Percentiles rank a stretch among this genome's conserved stretches.
These are phyloP conservation scores for Rambutsinella grinnellia DNA, from an alignment of 2,888 invertebrate species.

Conservation along the genomic window DNA sequence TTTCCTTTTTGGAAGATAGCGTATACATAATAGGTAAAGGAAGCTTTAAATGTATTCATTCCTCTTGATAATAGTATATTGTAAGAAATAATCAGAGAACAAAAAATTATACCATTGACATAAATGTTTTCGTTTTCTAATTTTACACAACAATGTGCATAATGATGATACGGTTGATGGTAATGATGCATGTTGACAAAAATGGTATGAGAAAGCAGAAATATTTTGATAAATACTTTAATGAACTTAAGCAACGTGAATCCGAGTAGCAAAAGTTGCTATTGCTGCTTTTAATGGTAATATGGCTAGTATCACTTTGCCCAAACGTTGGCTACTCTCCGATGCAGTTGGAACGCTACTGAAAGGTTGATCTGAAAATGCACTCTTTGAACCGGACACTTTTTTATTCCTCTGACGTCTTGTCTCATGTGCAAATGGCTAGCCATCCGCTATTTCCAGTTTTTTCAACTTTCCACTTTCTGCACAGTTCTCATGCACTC, in stretches of 20 bases:
- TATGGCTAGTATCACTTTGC: background rate
- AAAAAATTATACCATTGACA: conserved; percentile 23
- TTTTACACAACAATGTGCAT: conserved; percentile 1
- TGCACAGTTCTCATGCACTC: no score
- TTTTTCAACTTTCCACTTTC: conserved; percentile 1
- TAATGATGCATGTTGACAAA: conserved; percentile 10
- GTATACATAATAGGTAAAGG: background rate
- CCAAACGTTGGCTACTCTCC: no score
- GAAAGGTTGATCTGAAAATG: background rate
- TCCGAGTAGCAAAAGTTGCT: background rate
- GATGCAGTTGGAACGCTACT: no score
- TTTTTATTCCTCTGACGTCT: conserved; percentile 11
- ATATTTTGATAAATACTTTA: background rate
- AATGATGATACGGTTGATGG: conserved; percentile 1
- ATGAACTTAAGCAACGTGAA: background rate
- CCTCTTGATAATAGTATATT: background rate
- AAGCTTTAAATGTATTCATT: conserved; percentile 6
- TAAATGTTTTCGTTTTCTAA: conserved; percentile 21
- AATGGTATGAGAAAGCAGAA: conserved; percentile 1
- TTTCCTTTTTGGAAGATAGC: background rate
- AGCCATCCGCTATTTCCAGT: no score
- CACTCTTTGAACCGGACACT: background rate
- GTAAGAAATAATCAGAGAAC: conserved; percentile 5
- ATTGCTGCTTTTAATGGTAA: no score
- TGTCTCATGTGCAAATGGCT: background rate